Evolutionary conservation across 2,888 invertebrate species (phyloP).

Genomic region (Trachelus troglodyta): DNA sequence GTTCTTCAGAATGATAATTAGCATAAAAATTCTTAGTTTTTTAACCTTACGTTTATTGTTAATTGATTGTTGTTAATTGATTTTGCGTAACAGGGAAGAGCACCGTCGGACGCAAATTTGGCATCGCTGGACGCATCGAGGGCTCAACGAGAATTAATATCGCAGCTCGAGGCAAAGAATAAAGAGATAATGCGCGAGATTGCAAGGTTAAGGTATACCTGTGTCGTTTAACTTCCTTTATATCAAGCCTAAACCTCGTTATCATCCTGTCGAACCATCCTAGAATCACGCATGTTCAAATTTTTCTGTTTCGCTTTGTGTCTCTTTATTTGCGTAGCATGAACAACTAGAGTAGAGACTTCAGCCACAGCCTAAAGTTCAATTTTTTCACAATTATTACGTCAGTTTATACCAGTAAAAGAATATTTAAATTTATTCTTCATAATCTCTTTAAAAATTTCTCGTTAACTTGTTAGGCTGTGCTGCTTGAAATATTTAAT

Average conservation of each 20-base stretch:
- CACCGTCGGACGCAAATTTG: constrained; percentile 80
- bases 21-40: constrained; percentile 5
- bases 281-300: constrained; percentile 61
- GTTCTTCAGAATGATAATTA: not conserved
- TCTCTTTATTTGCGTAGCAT: constrained; percentile 24
- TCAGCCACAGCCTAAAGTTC: constrained; percentile 3
- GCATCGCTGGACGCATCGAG: constrained; percentile 86
- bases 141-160: constrained; percentile 90
- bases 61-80: no score
- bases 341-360: constrained; percentile 11
- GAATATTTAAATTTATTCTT: not conserved
- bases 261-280: constrained; percentile 64
- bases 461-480: not conserved
- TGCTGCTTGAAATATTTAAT: not conserved
- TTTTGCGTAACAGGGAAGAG: constrained; percentile 68
- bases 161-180: constrained; percentile 94
- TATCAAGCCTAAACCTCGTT: constrained; percentile 61
- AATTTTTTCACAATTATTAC: not conserved
- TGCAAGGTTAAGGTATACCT: constrained; percentile 80
- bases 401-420: not conserved
- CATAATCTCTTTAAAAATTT: not conserved
- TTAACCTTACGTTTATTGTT: constrained; percentile 1
- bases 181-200: constrained; percentile 97
- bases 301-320: constrained; percentile 55
- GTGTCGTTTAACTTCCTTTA: constrained; percentile 64